Evolutionary conservation across 2,113 vertebrate genomes (phyloP).

Genomic region (Heloderma charlesbogerti): DNA sequence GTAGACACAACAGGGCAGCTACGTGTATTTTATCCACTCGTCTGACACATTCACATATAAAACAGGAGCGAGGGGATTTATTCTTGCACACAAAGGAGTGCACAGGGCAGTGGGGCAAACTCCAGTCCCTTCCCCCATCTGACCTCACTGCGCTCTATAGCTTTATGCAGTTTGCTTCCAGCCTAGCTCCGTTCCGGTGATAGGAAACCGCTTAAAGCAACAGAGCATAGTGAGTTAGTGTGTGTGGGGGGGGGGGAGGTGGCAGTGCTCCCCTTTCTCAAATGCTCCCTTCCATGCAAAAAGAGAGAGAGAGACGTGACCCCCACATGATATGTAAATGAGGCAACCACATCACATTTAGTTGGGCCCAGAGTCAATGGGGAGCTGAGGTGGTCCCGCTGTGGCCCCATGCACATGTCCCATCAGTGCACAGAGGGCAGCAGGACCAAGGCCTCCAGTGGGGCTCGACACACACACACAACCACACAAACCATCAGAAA

Average conservation of each 20-base stretch:
- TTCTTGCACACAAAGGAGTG: background rate
- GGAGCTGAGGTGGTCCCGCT: too few relatives aligned
- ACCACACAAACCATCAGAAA: too few relatives aligned
- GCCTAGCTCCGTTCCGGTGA: background rate
- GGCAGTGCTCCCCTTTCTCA: background rate
- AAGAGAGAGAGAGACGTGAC: background rate
- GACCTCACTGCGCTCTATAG: background rate
- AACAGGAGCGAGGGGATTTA: too few relatives aligned
- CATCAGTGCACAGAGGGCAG: background rate
- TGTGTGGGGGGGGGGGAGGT: background rate
- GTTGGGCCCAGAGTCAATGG: background rate
- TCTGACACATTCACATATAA: background rate
- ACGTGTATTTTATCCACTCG: background rate
- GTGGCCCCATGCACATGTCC: too few relatives aligned
- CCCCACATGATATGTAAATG: too few relatives aligned
- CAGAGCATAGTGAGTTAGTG: background rate
- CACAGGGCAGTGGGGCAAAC: background rate
- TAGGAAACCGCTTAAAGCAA: background rate
- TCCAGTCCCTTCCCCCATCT: background rate
- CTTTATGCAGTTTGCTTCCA: background rate
- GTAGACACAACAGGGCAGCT: background rate
- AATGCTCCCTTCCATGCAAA: background rate
- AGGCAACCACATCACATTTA: background rate
- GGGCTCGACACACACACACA: too few relatives aligned
- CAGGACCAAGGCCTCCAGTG: background rate